phyloP scores from a whole-genome alignment of 1,140 invertebrate species.

The Coelopa frigida region DNA sequence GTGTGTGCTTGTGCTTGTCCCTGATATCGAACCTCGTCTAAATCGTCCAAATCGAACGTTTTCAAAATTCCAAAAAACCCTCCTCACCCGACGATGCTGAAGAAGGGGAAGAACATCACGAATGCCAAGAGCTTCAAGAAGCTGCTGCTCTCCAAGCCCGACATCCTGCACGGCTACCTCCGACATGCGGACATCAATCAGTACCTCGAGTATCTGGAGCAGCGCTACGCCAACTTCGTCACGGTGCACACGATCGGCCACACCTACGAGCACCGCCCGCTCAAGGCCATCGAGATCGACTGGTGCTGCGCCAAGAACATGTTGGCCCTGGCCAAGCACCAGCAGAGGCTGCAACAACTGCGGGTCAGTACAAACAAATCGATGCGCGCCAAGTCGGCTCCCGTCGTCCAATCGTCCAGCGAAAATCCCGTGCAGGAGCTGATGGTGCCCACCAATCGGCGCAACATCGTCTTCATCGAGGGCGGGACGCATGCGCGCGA shows the following conservation, averaged over 20 bases:
- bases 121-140: too few relatives aligned
- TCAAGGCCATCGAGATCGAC: conserved; percentile 50
- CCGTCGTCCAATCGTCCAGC: too few relatives aligned
- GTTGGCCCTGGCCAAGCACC: neutral
- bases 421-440: neutral
- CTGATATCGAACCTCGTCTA: too few relatives aligned
- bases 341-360: neutral
- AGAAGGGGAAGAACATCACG: too few relatives aligned
- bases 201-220: conserved; percentile 43
- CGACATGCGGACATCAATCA: conserved; percentile 37
- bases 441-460: conserved; percentile 3
- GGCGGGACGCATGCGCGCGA: conserved; percentile 59
- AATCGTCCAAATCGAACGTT: too few relatives aligned
- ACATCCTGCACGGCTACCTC: conserved; percentile 34
- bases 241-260: conserved; percentile 48
- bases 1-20: too few relatives aligned
- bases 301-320: conserved; percentile 21
- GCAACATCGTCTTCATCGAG: conserved; percentile 46
- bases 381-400: neutral
- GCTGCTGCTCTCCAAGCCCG: too few relatives aligned
- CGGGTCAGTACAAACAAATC: conserved; percentile 4
- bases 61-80: too few relatives aligned
- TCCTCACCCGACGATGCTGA: too few relatives aligned
- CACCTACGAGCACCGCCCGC: conserved; percentile 49
- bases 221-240: conserved; percentile 45